Evolutionary conservation across 2,113 vertebrate genomes (phyloP).

Genomic region (Jacana jacana): DNA sequence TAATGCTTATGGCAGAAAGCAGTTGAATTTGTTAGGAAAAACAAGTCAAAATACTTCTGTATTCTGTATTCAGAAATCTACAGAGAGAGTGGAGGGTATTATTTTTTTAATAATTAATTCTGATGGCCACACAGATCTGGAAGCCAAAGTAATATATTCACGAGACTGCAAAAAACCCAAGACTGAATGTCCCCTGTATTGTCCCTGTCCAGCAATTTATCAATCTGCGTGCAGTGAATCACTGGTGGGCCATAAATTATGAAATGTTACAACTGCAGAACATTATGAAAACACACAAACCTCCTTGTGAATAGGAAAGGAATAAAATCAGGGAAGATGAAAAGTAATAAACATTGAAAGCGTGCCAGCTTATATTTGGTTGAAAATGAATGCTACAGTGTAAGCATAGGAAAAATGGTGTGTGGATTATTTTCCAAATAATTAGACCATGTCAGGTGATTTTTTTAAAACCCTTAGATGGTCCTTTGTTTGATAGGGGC

Average conservation of each 20-base stretch:
- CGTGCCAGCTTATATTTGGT: background rate
- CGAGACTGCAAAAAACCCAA: background rate
- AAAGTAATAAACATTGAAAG: background rate
- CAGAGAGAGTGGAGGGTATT: background rate
- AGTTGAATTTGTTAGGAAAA: background rate
- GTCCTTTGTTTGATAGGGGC: background rate
- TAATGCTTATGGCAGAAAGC: background rate
- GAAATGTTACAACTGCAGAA: background rate
- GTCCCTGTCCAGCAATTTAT: background rate
- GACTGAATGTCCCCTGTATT: background rate
- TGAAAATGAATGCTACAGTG: background rate
- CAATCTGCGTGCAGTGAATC: background rate
- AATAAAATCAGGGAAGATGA: background rate
- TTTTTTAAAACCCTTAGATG: background rate
- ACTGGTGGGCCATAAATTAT: background rate
- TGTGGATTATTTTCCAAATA: background rate
- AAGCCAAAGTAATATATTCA: background rate
- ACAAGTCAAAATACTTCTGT: background rate
- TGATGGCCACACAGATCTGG: background rate
- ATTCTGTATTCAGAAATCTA: background rate
- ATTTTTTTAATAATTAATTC: background rate
- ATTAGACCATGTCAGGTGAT: background rate
- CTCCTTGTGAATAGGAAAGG: background rate
- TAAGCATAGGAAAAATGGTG: background rate
- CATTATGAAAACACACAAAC: background rate